phyloP scores from a whole-genome alignment of 2,888 invertebrate genomes.

The Tetragnatha montana region DNA sequence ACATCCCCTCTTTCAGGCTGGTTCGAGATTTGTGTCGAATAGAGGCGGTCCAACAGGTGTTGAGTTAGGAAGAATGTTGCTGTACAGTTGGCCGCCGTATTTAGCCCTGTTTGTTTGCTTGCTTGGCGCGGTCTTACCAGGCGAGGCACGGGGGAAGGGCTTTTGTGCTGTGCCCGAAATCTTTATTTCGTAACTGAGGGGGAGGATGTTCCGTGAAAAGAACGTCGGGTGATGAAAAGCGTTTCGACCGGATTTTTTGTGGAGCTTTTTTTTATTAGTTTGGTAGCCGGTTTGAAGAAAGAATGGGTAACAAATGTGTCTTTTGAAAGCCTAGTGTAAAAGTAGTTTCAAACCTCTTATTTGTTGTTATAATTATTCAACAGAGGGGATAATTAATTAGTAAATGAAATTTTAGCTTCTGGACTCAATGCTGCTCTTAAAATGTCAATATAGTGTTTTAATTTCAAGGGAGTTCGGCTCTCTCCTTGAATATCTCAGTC shows the following conservation, averaged over 20 bases:
- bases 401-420: too few relatives aligned
- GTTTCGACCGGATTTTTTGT: neutral
- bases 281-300: too few relatives aligned
- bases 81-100: neutral
- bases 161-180: neutral
- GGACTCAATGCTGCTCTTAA: too few relatives aligned
- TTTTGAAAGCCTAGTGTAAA: too few relatives aligned
- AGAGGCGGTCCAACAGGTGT: slow-evolving; percentile 50
- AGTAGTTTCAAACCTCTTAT: too few relatives aligned
- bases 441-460: too few relatives aligned
- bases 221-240: neutral
- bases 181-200: neutral
- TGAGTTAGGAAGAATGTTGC: slow-evolving; percentile 26
- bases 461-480: too few relatives aligned
- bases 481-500: too few relatives aligned
- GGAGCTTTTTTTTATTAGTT: too few relatives aligned
- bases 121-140: neutral
- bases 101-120: neutral
- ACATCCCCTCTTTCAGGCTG: neutral
- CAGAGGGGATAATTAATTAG: too few relatives aligned
- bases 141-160: neutral
- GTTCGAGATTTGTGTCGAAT: slow-evolving; percentile 29
- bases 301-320: too few relatives aligned
- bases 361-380: too few relatives aligned
- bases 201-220: neutral